These are phyloP conservation scores for Scytalopus superciliaris DNA, from an alignment of 2,113 vertebrate species.

Conservation along the genomic window DNA sequence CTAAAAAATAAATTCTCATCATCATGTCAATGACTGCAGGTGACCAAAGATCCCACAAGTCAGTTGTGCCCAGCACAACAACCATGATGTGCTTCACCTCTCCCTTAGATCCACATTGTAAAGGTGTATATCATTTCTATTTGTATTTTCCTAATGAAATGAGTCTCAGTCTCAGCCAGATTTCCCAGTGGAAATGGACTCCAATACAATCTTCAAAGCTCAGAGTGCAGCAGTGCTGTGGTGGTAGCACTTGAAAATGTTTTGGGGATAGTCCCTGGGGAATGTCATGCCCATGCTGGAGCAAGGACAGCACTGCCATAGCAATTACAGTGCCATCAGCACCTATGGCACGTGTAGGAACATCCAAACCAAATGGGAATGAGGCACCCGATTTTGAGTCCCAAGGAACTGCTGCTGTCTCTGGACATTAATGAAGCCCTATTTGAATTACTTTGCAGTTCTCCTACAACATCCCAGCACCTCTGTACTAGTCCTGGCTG, in stretches of 20 bases:
- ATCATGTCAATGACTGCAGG: no score
- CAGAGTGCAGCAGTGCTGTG: accelerated
- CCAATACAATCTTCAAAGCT: neutral
- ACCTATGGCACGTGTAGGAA: accelerated
- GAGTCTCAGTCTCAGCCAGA: neutral
- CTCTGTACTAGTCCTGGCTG: neutral
- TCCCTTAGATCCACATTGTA: accelerated
- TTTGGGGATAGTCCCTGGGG: neutral
- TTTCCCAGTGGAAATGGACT: neutral
- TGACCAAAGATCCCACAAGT: no score
- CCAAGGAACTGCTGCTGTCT: neutral
- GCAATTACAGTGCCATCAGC: neutral
- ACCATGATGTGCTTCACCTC: accelerated
- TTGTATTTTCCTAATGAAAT: neutral
- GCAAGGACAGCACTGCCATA: neutral
- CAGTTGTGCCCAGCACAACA: neutral
- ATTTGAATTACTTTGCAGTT: neutral
- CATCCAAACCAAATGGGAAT: neutral
- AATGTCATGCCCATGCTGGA: no score
- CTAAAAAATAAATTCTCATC: no score
- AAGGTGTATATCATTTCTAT: neutral
- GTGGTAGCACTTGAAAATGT: accelerated
- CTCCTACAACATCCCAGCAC: neutral
- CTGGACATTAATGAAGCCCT: accelerated
- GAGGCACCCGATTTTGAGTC: accelerated